Evolutionary conservation across 2,888 invertebrate species (phyloP), one percentile per base, ranked within the genome.

Genomic region (Mesodorylaimus sp.): DNA sequence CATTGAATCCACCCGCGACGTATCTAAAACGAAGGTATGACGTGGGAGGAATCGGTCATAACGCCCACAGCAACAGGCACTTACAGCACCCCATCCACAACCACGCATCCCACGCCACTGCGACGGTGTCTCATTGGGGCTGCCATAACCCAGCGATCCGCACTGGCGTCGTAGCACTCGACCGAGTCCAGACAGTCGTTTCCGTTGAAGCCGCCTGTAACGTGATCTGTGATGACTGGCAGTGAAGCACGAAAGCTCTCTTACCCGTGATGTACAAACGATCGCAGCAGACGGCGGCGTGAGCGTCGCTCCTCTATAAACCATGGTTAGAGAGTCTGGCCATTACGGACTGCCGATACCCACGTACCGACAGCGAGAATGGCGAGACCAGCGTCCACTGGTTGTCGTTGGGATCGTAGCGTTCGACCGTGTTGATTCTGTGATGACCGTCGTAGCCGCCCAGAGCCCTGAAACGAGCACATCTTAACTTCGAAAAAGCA

Each of bases 91-190:
- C 79, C 80, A 66, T 81, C 81, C 70, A 85, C 85, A 10, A 85
- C 77, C 51, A 86, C 82, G 65, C 86, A 84, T 0, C 85, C 84
- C 21, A 87, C 83, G 1, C 89, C 89, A n/a, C 86, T 86, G 44
- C 89, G 76, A 13, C 82, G 74, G 26, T 79, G 83, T 60, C 84
- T 76, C 89, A 82, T 83, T 53, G 81, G 74, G 50, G 80, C 77
- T 53, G 89, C 77, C 59, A 80, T 71, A 0, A 81, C 80, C 86
- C 86, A 86, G 62, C 81, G 80, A 68, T 85, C 83, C 3, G 76
- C 73, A 1, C 61, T 76, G 0, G 82, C 80, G 59, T 81, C 80
- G 67, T 80, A 86, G 47, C 80, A 75, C 65, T 86, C 85, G 2
- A 80, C 83, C 24, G 83, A 79, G 66, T 80, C 56, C 45, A 69